Evolutionary conservation across 2,797 vertebrate genomes (phyloP), one percentile per base, ranked within the genome.

Genomic region (Malurus splendens): DNA sequence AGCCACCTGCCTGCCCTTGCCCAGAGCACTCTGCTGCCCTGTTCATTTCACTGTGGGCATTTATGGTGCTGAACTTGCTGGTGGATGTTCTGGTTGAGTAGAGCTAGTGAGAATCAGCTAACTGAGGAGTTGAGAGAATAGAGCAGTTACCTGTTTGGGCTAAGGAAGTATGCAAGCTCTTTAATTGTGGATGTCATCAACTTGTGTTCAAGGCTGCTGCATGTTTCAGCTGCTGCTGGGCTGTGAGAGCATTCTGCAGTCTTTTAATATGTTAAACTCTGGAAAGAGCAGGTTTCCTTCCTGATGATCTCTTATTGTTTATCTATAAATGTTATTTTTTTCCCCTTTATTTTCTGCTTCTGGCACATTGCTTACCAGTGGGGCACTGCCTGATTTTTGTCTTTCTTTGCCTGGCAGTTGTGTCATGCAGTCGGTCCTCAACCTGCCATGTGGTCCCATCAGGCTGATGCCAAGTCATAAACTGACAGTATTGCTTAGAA

Each of bases 261-360:
- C 41, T 68, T 92, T 82, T 61, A 70, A 62, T 81, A 24, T 15
- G 5, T 56, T 39, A 62, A 81, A 44, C 70, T 39, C 87, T 87
- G 92, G 71, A 47, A 87, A 90, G 70, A 87, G 28, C 62, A 81
- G 42, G 20, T 86, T 93, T 94, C 62, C 59, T 87, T 94, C 85
- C 79, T 20, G 10, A 55, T 87, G 32, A 47, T 70, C 76, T 89
- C 76, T 62, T 82, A 50, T 3, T 75, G 79, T 86, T 89, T 83
- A 83, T 87, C 66, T 72, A 36, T 52, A 50, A 55, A 65, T 32
- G 42, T 51, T 92, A 23, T 76, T 89, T 82, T 82, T 74, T 93
- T 91, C 50, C 56, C 45, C 39, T 78, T 90, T 85, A 45, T 79
- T 80, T 79, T 82, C 50, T 70, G 32, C 39, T 78, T 67, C 71